phyloP scores from a whole-genome alignment of 2,113 vertebrate genomes.

The Pholis gunnellus region DNA sequence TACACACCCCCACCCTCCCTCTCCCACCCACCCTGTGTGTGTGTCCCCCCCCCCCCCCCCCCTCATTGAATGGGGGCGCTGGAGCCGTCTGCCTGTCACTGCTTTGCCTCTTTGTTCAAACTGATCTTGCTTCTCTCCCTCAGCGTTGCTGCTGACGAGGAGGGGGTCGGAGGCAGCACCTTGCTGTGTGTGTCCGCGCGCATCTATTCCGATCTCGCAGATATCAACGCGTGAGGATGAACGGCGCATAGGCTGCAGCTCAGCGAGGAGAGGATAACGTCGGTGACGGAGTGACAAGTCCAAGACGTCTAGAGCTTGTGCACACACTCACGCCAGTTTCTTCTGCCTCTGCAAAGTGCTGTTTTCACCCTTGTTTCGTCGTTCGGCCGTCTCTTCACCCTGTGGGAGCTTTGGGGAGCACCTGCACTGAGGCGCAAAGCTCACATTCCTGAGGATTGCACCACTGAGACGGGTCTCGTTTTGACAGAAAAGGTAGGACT shows the following conservation, averaged over 20 bases:
- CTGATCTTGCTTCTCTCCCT: conserved; percentile 70
- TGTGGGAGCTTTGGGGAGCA: conserved; percentile 53
- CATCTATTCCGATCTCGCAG: conserved; percentile 43
- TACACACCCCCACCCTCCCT: conserved; percentile 33
- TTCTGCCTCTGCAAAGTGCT: conserved; percentile 69
- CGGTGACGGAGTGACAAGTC: conserved; percentile 56
- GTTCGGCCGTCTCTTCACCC: conserved; percentile 51
- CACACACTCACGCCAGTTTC: conserved; percentile 36
- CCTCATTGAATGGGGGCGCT: conserved; percentile 71
- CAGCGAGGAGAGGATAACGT: conserved; percentile 36
- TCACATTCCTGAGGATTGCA: conserved; percentile 69
- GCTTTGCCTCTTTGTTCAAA: conserved; percentile 83
- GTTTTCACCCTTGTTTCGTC: conserved; percentile 63
- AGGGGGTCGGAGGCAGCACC: conserved; percentile 67
- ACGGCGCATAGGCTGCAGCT: conserved; percentile 47
- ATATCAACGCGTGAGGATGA: conserved; percentile 58
- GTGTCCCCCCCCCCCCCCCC: conserved; percentile 7
- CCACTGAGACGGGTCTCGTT: conserved; percentile 40
- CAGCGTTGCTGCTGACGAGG: conserved; percentile 61
- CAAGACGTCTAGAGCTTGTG: conserved; percentile 42
- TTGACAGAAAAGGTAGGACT: conserved; percentile 63
- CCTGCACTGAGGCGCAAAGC: conserved; percentile 69
- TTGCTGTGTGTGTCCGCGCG: conserved; percentile 37
- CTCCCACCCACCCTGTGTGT: conserved; percentile 23
- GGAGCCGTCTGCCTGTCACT: conserved; percentile 76